Evolutionary conservation across 2,113 vertebrate species (phyloP).

Genomic region (Paedocypris sp.): DNA sequence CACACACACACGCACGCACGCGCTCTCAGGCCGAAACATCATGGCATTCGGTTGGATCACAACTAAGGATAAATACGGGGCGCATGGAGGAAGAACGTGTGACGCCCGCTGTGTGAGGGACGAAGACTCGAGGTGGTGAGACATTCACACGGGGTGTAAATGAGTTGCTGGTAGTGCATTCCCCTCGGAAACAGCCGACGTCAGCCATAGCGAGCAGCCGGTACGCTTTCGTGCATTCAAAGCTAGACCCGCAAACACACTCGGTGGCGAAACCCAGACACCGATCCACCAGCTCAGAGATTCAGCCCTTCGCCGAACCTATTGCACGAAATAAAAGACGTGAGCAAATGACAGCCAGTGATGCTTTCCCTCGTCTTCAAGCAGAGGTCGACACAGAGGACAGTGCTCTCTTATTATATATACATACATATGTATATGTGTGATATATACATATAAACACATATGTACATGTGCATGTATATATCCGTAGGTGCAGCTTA

Average conservation of each 20-base stretch:
- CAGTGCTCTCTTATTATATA: constrained; percentile 43
- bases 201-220: constrained; percentile 60
- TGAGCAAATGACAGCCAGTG: constrained; percentile 51
- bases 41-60: constrained; percentile 15
- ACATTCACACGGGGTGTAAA: constrained; percentile 52
- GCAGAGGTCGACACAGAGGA: constrained; percentile 49
- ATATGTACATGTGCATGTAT: constrained; percentile 30
- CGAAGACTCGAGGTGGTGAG: constrained; percentile 41
- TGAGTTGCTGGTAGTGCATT: constrained; percentile 66
- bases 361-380: constrained; percentile 50
- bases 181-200: constrained; percentile 61
- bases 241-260: constrained; percentile 38
- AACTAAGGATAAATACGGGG: constrained; percentile 2
- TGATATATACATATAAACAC: background rate
- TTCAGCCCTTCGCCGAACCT: constrained; percentile 71
- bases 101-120: constrained; percentile 10
- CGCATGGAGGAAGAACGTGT: constrained; percentile 2
- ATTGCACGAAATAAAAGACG: constrained; percentile 68
- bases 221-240: constrained; percentile 60
- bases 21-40: constrained; percentile 34
- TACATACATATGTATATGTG: constrained; percentile 24
- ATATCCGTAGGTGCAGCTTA: constrained; percentile 43
- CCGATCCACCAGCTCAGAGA: constrained; percentile 57
- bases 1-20: background rate
- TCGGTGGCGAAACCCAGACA: background rate